Evolutionary conservation across 1,140 invertebrate species (phyloP).

Genomic region (Antheraea mylitta): DNA sequence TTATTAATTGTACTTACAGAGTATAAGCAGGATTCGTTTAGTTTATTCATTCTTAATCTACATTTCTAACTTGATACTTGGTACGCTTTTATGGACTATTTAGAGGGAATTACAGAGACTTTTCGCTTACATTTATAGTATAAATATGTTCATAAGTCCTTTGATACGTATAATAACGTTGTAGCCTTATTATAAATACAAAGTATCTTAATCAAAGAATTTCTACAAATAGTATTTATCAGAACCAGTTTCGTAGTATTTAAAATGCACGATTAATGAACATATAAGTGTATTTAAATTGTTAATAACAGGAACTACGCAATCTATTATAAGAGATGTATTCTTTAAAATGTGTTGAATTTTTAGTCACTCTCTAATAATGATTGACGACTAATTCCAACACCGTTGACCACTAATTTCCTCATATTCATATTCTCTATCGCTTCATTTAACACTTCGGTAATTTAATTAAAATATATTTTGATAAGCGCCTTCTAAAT

Average conservation of each 20-base stretch:
- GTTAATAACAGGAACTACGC: neutral
- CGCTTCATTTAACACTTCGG: conserved; percentile 43
- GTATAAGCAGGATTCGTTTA: no score
- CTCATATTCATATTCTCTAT: conserved; percentile 27
- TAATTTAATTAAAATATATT: conserved; percentile 35
- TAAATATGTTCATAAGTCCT: no score
- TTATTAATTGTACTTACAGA: no score
- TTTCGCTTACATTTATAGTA: neutral
- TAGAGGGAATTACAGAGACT: no score
- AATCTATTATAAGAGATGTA: neutral
- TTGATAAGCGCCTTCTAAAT: conserved; percentile 17
- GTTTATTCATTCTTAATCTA: no score
- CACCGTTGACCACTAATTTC: conserved; percentile 31
- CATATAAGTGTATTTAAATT: neutral
- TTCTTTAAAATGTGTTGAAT: neutral
- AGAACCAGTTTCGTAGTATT: neutral
- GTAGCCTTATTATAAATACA: conserved; percentile 1
- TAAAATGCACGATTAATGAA: neutral
- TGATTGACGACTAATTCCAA: conserved; percentile 44
- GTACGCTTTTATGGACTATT: no score
- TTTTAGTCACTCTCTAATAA: conserved; percentile 1
- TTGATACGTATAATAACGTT: neutral
- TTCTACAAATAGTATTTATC: neutral
- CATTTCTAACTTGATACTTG: no score
- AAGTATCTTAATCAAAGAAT: conserved; percentile 31